phyloP scores from a whole-genome alignment of 2,797 vertebrate species.

The Podarcis siculus region DNA sequence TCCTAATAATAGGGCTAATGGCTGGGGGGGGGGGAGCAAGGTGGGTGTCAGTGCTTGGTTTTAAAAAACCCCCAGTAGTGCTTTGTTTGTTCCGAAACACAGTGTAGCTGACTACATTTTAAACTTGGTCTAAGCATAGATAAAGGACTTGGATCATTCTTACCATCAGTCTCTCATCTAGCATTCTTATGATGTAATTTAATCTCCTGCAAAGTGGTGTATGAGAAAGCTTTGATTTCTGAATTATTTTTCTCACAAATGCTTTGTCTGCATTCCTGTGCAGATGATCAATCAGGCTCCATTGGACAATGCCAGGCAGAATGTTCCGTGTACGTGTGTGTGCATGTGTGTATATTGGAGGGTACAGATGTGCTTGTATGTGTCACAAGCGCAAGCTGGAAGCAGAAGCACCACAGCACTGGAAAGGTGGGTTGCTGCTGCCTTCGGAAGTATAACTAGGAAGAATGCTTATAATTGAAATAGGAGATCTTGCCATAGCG shows the following conservation, averaged over 20 bases:
- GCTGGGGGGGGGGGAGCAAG: conserved; percentile 30
- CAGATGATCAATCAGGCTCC: conserved; percentile 4
- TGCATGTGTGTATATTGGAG: too few species aligned
- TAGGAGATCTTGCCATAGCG: too few species aligned
- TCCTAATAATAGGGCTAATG: conserved; percentile 58
- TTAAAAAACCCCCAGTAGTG: neutral
- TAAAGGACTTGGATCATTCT: conserved; percentile 54
- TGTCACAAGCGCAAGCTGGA: too few species aligned
- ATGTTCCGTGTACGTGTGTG: neutral
- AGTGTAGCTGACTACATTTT: conserved; percentile 53
- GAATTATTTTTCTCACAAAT: conserved; percentile 40
- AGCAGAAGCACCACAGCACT: too few species aligned
- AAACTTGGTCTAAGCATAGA: conserved; percentile 57
- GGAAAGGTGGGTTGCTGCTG: too few species aligned
- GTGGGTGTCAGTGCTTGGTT: neutral
- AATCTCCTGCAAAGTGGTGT: conserved; percentile 58
- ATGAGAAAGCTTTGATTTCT: conserved; percentile 65
- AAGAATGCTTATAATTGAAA: too few species aligned
- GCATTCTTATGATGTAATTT: conserved; percentile 65
- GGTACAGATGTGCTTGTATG: too few species aligned
- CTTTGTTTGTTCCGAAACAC: conserved; percentile 29
- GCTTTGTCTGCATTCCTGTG: conserved; percentile 47
- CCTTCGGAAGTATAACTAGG: too few species aligned
- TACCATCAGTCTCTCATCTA: conserved; percentile 65
- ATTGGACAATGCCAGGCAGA: neutral